Conservation (phyloP, 2,113 vertebrate species). For the Zingel zingel region DNA sequence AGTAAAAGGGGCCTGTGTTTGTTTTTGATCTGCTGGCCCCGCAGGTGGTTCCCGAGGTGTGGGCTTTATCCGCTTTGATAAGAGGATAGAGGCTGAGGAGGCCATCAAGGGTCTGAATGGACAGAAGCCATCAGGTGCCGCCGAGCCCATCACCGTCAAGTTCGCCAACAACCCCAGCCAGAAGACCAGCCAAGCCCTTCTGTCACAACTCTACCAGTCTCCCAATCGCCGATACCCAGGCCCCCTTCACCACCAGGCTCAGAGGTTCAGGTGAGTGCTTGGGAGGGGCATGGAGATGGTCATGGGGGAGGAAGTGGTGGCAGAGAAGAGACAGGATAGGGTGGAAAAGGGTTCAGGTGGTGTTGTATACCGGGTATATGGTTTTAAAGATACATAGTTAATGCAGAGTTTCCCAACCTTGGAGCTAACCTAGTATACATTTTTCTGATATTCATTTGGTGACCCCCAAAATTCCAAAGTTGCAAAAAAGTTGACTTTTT, state of each 20-base stretch:
- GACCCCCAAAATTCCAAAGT: conserved; percentile 3
- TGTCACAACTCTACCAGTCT: conserved; percentile 99
- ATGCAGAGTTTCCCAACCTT: conserved; percentile 35
- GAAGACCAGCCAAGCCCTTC: conserved; percentile 99
- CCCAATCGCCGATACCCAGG: conserved; percentile 98
- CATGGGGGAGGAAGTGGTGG: neutral
- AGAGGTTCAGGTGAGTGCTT: conserved; percentile 97
- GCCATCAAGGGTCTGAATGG: conserved; percentile 99
- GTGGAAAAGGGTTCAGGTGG: neutral
- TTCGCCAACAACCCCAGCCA: conserved; percentile 99
- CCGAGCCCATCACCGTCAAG: conserved; percentile 99
- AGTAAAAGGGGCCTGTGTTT: conserved; percentile 81
- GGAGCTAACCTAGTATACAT: neutral
- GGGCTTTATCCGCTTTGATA: conserved; percentile 99
- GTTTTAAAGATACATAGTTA: neutral
- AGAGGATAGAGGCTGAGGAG: conserved; percentile 99
- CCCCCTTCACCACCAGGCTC: conserved; percentile 99
- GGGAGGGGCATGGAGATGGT: neutral
- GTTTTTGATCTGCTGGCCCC: conserved; percentile 87
- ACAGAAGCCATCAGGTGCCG: conserved; percentile 98
- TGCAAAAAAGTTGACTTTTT: neutral
- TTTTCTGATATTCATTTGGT: neutral
- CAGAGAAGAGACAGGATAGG: neutral
- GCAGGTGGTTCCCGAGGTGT: conserved; percentile 98
- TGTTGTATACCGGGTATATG: neutral